These are phyloP conservation scores for Tetragnatha versicolor DNA, from an alignment of 1,140 invertebrate species.

Conservation along the genomic window DNA sequence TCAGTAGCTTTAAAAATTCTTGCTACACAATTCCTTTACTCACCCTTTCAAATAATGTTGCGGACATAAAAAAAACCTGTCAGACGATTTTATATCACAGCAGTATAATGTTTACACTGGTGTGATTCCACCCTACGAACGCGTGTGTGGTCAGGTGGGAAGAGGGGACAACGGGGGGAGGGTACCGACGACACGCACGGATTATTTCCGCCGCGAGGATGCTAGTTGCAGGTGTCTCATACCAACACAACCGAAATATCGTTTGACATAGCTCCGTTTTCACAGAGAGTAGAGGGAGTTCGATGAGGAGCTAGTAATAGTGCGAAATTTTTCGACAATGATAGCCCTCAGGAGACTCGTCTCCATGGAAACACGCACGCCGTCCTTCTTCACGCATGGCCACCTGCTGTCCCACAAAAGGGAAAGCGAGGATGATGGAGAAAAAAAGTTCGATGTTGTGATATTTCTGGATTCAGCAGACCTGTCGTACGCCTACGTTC, in stretches of 20 bases:
- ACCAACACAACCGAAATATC: not conserved
- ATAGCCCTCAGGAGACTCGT: slow-evolving; percentile 40
- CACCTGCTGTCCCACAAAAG: slow-evolving; percentile 52
- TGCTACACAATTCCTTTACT: too few relatives aligned
- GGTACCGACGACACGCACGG: not conserved
- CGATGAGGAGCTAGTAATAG: not conserved
- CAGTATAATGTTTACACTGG: too few relatives aligned
- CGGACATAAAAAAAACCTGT: too few relatives aligned
- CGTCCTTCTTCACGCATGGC: slow-evolving; percentile 40
- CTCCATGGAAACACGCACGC: slow-evolving; percentile 35
- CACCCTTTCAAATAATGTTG: too few relatives aligned
- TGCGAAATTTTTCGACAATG: slow-evolving; percentile 11
- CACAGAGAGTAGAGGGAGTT: not conserved
- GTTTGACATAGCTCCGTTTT: not conserved
- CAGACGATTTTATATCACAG: too few relatives aligned
- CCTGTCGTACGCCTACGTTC: slow-evolving; percentile 15
- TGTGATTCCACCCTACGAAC: too few relatives aligned
- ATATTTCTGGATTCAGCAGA: slow-evolving; percentile 20
- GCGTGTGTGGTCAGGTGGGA: too few relatives aligned
- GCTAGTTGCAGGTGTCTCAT: slow-evolving; percentile 5
- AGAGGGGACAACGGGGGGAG: too few relatives aligned
- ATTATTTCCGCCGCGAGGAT: not conserved
- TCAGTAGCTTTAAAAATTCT: too few relatives aligned
- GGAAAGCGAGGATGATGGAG: slow-evolving; percentile 12
- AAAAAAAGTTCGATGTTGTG: slow-evolving; percentile 31